A percentile compares a stretch with the other conserved stretches of the same genome.
These are phyloP conservation scores for Melikaiella ostensackeni DNA, from an alignment of 2,888 invertebrate genomes.

Conservation along the genomic window DNA sequence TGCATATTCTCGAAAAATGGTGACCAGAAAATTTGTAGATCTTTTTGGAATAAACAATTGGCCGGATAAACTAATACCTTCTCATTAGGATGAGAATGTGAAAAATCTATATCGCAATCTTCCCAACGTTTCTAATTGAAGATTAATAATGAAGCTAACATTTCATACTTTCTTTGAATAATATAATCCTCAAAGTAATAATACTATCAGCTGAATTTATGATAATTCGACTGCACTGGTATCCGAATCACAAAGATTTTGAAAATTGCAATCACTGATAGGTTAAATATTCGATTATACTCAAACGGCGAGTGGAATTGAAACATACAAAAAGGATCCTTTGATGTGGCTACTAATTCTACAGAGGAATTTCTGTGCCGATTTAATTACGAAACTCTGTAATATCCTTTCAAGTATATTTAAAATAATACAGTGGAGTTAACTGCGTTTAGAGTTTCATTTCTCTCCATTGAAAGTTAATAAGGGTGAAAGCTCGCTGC, in stretches of 20 bases:
- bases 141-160: too few relatives aligned
- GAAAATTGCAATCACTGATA: neutral
- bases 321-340: neutral
- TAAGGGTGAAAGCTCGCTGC: constrained; percentile 1
- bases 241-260: neutral
- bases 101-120: too few relatives aligned
- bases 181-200: too few relatives aligned
- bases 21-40: too few relatives aligned
- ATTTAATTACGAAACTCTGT: neutral
- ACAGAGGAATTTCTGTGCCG: too few relatives aligned
- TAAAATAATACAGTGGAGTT: neutral
- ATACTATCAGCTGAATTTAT: neutral
- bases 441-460: neutral
- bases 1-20: too few relatives aligned
- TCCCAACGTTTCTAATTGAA: too few relatives aligned
- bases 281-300: neutral
- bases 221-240: neutral
- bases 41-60: too few relatives aligned
- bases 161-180: too few relatives aligned
- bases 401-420: neutral
- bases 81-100: too few relatives aligned
- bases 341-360: neutral
- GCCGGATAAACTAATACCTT: too few relatives aligned
- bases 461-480: neutral
- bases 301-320: neutral